Evolutionary conservation across 2,797 vertebrate species (phyloP).

Genomic region (Hyperoplus lanceolatus): DNA sequence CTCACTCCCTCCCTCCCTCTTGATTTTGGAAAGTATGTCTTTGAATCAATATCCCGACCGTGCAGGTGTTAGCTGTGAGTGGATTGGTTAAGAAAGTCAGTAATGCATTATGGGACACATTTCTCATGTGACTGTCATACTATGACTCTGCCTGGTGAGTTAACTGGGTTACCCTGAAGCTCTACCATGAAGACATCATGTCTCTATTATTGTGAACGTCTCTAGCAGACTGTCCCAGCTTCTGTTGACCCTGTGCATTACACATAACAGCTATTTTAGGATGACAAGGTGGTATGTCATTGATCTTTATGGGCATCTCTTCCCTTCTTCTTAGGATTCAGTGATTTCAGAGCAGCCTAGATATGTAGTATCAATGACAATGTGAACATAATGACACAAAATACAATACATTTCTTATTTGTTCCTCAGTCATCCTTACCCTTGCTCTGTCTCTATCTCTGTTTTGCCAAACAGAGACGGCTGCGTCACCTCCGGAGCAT

Average conservation of each 20-base stretch:
- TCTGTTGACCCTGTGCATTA: constrained; percentile 2
- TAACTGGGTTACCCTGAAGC: constrained; percentile 20
- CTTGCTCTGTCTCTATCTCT: background rate
- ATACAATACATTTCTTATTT: constrained; percentile 25
- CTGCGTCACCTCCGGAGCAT: constrained; percentile 97
- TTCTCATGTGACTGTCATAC: constrained; percentile 61
- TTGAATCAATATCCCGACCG: background rate
- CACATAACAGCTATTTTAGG: constrained; percentile 4
- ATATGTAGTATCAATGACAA: background rate
- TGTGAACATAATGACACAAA: constrained; percentile 15
- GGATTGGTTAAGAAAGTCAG: background rate
- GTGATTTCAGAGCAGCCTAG: background rate
- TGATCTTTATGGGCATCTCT: constrained; percentile 2
- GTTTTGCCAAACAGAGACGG: constrained; percentile 87
- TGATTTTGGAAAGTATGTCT: background rate
- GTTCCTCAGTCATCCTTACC: background rate
- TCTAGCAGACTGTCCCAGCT: background rate
- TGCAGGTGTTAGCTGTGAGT: background rate
- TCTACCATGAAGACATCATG: constrained; percentile 42
- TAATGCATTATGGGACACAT: background rate
- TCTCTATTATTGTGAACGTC: constrained; percentile 27
- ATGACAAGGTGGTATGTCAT: background rate
- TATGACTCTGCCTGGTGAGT: constrained; percentile 24
- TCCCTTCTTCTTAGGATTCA: background rate
- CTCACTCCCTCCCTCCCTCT: background rate